Evolutionary conservation across 1,140 invertebrate genomes (phyloP).

Genomic region (Lutraria rhynchaena): DNA sequence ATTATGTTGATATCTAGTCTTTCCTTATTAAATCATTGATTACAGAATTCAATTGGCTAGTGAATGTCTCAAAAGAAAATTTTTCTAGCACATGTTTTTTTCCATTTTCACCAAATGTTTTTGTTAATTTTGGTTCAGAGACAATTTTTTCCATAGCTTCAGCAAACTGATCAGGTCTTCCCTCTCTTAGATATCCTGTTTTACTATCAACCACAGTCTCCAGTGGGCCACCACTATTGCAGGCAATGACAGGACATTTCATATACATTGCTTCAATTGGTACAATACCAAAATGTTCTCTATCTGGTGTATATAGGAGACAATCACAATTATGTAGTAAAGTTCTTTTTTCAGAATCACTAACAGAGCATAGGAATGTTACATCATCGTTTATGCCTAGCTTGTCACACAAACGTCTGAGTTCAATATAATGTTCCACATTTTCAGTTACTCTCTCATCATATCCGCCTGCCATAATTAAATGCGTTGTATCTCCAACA

Average conservation of each 20-base stretch:
- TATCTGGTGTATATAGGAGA: constrained; percentile 96
- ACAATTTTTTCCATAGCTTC: constrained; percentile 90
- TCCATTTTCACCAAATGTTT: constrained; percentile 88
- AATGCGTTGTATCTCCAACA: constrained; percentile 85
- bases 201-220: constrained; percentile 95
- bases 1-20: too few species aligned
- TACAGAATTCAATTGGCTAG: constrained; percentile 86
- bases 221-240: constrained; percentile 96
- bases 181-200: constrained; percentile 94
- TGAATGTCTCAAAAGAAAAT: constrained; percentile 92
- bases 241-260: constrained; percentile 95
- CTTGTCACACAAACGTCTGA: constrained; percentile 86
- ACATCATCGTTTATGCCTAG: constrained; percentile 89
- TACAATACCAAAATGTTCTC: constrained; percentile 99
- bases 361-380: constrained; percentile 93
- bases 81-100: constrained; percentile 87
- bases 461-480: constrained; percentile 99
- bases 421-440: constrained; percentile 92
- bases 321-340: constrained; percentile 89
- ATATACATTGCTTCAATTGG: constrained; percentile 99
- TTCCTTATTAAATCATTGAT: constrained; percentile 72
- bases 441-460: constrained; percentile 95
- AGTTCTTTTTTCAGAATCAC: constrained; percentile 91
- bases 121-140: constrained; percentile 82
- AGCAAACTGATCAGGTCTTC: constrained; percentile 88